Conservation (phyloP, 2,113 vertebrate species). For the Jaculus jaculus region DNA sequence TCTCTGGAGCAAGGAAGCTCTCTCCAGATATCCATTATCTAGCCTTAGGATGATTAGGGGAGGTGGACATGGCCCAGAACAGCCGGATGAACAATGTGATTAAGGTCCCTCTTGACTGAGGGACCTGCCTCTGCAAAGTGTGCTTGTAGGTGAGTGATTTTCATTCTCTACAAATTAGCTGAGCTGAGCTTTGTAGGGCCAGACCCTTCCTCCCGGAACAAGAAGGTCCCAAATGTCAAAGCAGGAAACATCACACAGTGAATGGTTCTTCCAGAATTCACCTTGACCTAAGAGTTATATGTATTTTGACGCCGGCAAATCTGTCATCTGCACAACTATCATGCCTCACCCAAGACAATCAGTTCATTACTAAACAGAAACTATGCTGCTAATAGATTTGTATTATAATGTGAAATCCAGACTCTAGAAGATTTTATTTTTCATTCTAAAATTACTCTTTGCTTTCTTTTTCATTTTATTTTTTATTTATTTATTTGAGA, state of each 20-base stretch:
- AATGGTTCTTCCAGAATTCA: background rate
- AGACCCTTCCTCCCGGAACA: background rate
- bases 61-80: background rate
- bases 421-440: constrained; percentile 6
- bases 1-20: fast-evolving
- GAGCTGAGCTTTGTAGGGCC: background rate
- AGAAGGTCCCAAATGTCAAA: background rate
- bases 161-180: background rate
- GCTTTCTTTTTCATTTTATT: background rate
- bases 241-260: background rate
- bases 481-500: too few relatives aligned
- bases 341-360: background rate
- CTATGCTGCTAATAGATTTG: background rate
- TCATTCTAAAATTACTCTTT: constrained; percentile 39
- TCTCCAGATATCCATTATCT: background rate
- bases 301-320: background rate
- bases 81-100: background rate
- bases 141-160: background rate
- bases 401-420: background rate
- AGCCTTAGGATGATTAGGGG: background rate
- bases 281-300: too few relatives aligned
- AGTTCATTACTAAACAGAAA: constrained; percentile 4
- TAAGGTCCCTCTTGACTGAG: background rate
- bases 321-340: background rate
- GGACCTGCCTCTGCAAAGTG: background rate